Base-by-base conservation (phyloP, 2,888 invertebrate species). In the Gymnosoma rotundatum region DNA sequence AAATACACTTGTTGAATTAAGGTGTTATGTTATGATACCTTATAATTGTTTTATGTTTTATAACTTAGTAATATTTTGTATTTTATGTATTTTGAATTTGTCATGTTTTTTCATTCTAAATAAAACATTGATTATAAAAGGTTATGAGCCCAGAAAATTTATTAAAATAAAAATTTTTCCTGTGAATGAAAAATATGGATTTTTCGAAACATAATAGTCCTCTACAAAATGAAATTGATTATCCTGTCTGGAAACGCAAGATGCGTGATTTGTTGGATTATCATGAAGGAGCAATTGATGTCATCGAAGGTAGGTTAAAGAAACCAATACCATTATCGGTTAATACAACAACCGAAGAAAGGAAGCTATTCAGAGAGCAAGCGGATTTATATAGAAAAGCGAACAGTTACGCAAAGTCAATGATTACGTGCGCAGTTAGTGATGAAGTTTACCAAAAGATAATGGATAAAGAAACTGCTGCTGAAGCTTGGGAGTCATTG, bases 361-460 rank as follows among this genome's bases (percentile, higher is more conserved):
- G 48, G 9, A 25, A 25, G 25, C 25, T 25, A 25, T 25, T 85
- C 64, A 88, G 86, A 66, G 16, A 74, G 69, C 12, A 78, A 32
- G 69, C 64, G 66, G 86, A 89, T 85, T 74, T 87, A 32, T 89
- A 84, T 67, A 86, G 88, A 58, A 90, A 89, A 82, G 89, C 90
- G 60, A 90, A 90, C 64, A 90, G 89, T 83, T 89, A 89, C 74
- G 89, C 89, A 5, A 90, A 90, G 61, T 88, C 89, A 0, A 89
- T 89, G 89, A 89, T 91, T 48, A 83, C 88, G 36, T 89, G 87
- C 84, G 69, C 88, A 69, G 86, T 90, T 4, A 88, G 88, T 36
- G 89, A 90, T 81, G 78, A 83, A 16, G 88, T 90, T 0, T 86
- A 90, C 84, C 88, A 89, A 54, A 91, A 90, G 74, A 89, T 90